Percentiles rank a stretch among this genome's conserved stretches.
These are phyloP conservation scores for Platysternon megacephalum DNA, from an alignment of 2,113 vertebrate species.

Conservation along the genomic window DNA sequence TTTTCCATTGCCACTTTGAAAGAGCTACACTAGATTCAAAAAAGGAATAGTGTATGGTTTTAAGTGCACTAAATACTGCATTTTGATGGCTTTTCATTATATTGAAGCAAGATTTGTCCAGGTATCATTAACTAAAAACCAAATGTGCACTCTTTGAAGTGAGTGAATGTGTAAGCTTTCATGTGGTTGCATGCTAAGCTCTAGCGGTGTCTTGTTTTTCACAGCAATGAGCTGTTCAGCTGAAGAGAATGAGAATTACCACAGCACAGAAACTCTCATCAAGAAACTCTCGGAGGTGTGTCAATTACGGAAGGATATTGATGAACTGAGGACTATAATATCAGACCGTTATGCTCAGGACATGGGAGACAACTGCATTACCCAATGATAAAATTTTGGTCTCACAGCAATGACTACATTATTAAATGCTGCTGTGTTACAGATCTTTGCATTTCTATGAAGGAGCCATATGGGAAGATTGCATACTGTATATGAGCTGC, in stretches of 20 bases:
- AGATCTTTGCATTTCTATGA: slow-evolving; percentile 61
- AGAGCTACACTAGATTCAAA: neutral
- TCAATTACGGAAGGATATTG: slow-evolving; percentile 91
- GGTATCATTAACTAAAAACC: neutral
- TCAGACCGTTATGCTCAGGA: slow-evolving; percentile 91
- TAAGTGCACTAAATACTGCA: fast-evolving
- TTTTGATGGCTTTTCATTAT: neutral
- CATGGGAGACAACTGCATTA: slow-evolving; percentile 90
- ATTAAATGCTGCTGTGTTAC: slow-evolving; percentile 72
- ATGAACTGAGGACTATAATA: slow-evolving; percentile 89
- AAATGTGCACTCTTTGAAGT: neutral
- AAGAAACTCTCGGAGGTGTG: slow-evolving; percentile 87
- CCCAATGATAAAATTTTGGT: slow-evolving; percentile 80
- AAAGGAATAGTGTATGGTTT: neutral
- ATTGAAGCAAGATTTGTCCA: fast-evolving
- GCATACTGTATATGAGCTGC: neutral
- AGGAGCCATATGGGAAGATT: slow-evolving; percentile 70
- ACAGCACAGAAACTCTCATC: slow-evolving; percentile 82
- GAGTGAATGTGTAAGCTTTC: neutral
- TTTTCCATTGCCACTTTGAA: neutral
- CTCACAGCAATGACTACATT: slow-evolving; percentile 36
- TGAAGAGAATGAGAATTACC: slow-evolving; percentile 86
- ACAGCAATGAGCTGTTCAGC: slow-evolving; percentile 85
- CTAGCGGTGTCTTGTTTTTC: slow-evolving; percentile 50
- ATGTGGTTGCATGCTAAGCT: neutral